Percentiles rank a stretch among this genome's conserved stretches.
Conservation (phyloP, 2,888 invertebrate genomes). For the Ferrisia virgata region DNA sequence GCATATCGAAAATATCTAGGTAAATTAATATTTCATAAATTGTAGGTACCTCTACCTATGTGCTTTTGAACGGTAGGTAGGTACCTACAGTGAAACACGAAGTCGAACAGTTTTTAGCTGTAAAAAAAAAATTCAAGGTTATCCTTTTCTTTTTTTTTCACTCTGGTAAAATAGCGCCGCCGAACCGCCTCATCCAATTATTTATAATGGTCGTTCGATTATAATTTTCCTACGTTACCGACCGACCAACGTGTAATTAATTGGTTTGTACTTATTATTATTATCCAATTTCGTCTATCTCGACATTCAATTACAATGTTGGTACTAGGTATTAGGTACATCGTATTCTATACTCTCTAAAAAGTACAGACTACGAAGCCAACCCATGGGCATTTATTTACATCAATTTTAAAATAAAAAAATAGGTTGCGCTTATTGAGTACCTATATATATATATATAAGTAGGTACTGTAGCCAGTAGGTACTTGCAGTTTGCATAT, state of each 20-base stretch:
- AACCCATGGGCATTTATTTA: not conserved
- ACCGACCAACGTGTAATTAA: not conserved
- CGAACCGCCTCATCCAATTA: conserved; percentile 15
- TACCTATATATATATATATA: too few relatives aligned
- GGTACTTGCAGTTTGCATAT: not conserved
- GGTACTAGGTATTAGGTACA: too few relatives aligned
- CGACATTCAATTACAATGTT: not conserved
- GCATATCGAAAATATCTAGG: not conserved
- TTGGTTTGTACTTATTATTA: not conserved
- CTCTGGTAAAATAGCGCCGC: not conserved
- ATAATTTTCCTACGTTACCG: not conserved
- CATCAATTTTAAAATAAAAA: not conserved
- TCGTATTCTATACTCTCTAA: too few relatives aligned
- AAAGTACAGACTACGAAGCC: not conserved
- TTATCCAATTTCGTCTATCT: not conserved
- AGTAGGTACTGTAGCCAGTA: too few relatives aligned
- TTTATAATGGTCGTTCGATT: conserved; percentile 2
- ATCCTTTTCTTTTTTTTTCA: not conserved
- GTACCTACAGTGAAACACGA: not conserved
- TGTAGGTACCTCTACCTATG: not conserved
- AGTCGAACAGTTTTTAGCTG: not conserved
- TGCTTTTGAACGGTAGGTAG: too few relatives aligned
- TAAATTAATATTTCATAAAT: not conserved
- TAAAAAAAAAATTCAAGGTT: not conserved
- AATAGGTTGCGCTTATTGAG: not conserved